phyloP scores from a whole-genome alignment of 2,797 vertebrate species.

The Phataginus tricuspis region DNA sequence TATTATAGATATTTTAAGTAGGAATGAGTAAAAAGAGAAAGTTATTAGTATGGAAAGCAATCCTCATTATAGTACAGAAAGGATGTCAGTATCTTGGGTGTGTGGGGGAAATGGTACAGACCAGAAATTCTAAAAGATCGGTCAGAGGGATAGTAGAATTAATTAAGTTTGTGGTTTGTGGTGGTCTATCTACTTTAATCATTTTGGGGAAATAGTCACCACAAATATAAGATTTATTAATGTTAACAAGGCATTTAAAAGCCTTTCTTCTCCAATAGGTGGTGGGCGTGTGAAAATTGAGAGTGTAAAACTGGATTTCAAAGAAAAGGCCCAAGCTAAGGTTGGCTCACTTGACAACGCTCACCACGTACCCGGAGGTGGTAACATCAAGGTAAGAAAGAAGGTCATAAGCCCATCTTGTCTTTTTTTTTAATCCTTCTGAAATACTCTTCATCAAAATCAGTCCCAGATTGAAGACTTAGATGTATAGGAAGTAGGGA shows the following conservation, averaged over 20 bases:
- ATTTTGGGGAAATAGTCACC: not conserved
- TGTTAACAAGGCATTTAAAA: conserved; percentile 42
- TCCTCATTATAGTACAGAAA: not conserved
- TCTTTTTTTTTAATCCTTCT: not conserved
- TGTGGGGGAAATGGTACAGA: not conserved
- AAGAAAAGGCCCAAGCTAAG: conserved; percentile 99
- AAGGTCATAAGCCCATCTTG: not conserved
- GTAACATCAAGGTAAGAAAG: conserved; percentile 90
- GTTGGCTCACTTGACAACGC: conserved; percentile 97
- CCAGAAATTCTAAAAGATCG: conserved; percentile 27
- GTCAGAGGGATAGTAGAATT: not conserved
- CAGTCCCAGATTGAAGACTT: not conserved
- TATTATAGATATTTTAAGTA: not conserved
- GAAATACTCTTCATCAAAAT: not conserved
- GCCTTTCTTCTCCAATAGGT: conserved; percentile 86
- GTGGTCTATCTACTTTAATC: not conserved
- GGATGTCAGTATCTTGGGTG: not conserved
- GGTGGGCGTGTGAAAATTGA: conserved; percentile 98
- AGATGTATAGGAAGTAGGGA: not conserved
- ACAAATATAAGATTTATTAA: not conserved
- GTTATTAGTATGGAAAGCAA: not conserved
- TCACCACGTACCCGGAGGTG: conserved; percentile 95
- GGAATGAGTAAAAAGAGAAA: not conserved
- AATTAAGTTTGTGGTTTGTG: not conserved
- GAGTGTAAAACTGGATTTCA: conserved; percentile 98